Percentiles rank a stretch among this genome's conserved stretches.
phyloP scores from a whole-genome alignment of 2,113 vertebrate genomes.

The Catharus bicknelli region DNA sequence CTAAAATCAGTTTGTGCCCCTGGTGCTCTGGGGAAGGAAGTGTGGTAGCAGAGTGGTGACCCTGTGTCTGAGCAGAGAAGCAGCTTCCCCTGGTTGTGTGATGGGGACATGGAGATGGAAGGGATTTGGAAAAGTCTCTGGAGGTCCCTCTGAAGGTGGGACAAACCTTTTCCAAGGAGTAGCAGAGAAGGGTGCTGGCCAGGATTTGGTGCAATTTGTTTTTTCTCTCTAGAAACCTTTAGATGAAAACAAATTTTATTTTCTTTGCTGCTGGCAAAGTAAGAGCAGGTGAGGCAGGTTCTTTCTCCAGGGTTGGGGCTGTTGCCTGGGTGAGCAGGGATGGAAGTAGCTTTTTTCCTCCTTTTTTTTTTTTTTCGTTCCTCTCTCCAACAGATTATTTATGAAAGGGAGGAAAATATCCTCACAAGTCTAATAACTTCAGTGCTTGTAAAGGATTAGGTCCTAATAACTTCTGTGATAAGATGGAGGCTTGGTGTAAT shows the following conservation, averaged over 20 bases:
- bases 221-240: neutral
- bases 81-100: neutral
- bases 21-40: no score
- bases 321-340: neutral
- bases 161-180: neutral
- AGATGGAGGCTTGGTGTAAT: constrained; percentile 38
- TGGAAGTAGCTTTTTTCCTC: neutral
- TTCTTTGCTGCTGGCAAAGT: neutral
- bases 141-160: neutral
- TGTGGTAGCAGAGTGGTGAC: neutral
- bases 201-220: neutral
- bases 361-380: fast-evolving
- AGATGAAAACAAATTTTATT: neutral
- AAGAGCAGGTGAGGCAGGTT: neutral
- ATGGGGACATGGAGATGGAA: fast-evolving
- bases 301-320: neutral
- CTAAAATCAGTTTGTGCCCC: neutral
- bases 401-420: constrained; percentile 15
- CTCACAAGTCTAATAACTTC: constrained; percentile 41
- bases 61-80: neutral
- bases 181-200: neutral
- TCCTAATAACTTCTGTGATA: constrained; percentile 46
- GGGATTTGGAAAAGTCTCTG: neutral
- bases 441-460: constrained; percentile 39
- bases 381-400: neutral